phyloP scores from a whole-genome alignment of 2,797 vertebrate species.

The Limnodromus scolopaceus region DNA sequence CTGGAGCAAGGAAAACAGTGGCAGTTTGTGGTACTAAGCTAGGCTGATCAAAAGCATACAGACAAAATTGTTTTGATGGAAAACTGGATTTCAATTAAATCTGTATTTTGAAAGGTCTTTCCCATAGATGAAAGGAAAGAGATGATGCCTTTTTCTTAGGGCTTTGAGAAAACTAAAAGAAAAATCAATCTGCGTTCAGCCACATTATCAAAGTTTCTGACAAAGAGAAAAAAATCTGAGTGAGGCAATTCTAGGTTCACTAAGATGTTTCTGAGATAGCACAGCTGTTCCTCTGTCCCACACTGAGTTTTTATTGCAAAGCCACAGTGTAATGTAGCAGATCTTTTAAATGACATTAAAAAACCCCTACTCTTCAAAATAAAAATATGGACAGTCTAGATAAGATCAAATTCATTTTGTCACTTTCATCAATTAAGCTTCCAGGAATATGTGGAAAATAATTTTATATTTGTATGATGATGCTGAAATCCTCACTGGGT shows the following conservation, averaged over 20 bases:
- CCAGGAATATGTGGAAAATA: not conserved
- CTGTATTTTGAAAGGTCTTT: not conserved
- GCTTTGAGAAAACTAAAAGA: not conserved
- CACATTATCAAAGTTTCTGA: not conserved
- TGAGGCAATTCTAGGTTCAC: constrained; percentile 24
- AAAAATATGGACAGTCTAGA: not conserved
- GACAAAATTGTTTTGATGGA: not conserved
- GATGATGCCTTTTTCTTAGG: not conserved
- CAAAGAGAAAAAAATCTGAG: not conserved
- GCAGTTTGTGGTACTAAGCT: not conserved
- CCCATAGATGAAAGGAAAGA: not conserved
- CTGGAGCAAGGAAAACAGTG: not conserved
- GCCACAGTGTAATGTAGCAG: constrained; percentile 12
- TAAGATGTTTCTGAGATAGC: constrained; percentile 33
- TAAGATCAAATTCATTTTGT: not conserved
- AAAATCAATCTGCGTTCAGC: not conserved
- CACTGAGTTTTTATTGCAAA: constrained; percentile 48
- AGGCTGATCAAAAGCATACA: not conserved
- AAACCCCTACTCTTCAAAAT: not conserved
- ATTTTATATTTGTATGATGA: not conserved
- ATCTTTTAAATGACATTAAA: constrained; percentile 6
- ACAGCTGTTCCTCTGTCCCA: constrained; percentile 53
- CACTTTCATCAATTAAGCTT: not conserved
- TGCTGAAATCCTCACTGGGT: not conserved
- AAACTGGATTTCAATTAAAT: not conserved